phyloP scores from a whole-genome alignment of 2,888 invertebrate species.

The Rapana venosa region DNA sequence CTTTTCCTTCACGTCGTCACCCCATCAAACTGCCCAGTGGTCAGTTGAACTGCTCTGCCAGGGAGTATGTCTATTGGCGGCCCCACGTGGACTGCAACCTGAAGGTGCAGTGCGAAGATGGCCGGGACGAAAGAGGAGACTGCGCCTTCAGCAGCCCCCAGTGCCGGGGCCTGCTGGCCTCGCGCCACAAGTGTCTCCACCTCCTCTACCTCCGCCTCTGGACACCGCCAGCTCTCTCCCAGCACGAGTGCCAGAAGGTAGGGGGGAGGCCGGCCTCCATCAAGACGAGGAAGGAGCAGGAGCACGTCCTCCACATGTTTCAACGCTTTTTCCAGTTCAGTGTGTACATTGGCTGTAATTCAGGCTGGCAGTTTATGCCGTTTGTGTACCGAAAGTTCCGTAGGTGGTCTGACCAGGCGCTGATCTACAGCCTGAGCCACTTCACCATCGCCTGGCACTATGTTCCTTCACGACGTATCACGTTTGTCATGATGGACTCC shows the following conservation, averaged over 20 bases:
- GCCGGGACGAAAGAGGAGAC: not conserved
- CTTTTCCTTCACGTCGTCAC: no score
- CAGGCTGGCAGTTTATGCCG: not conserved
- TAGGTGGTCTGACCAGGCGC: not conserved
- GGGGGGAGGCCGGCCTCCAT: not conserved
- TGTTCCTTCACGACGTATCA: not conserved
- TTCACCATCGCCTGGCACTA: not conserved
- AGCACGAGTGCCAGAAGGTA: not conserved
- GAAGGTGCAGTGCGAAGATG: not conserved
- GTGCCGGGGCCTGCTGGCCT: not conserved
- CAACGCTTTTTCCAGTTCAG: no score
- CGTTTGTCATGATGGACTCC: not conserved
- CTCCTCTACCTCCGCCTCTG: not conserved
- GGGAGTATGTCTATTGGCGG: not conserved
- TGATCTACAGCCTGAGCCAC: not conserved
- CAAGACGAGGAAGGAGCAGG: not conserved
- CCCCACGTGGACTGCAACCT: not conserved
- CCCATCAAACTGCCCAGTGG: not conserved
- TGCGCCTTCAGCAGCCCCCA: not conserved
- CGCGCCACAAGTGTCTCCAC: not conserved
- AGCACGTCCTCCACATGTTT: not conserved
- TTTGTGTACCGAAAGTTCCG: not conserved
- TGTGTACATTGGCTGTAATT: not conserved
- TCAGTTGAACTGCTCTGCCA: not conserved
- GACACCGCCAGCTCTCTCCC: not conserved